Conservation (phyloP, 2,888 invertebrate species). For the Hymenopus coronatus region DNA sequence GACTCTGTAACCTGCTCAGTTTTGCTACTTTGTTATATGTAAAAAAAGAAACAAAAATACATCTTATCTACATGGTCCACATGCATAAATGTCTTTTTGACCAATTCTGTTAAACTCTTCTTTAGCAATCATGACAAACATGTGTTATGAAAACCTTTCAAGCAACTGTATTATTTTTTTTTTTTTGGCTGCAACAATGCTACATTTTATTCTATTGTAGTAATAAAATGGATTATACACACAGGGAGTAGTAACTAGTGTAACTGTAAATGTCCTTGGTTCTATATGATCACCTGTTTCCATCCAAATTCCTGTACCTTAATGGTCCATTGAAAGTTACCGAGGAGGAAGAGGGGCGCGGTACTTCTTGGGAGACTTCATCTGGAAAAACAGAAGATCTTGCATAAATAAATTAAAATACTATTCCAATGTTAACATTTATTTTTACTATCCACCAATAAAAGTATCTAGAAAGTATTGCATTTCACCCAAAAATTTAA, state of each 20-base stretch:
- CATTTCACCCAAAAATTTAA: too few species aligned
- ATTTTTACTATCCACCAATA: background rate
- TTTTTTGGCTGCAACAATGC: background rate
- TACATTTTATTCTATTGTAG: background rate
- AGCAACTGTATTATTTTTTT: background rate
- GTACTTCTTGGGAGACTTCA: slow-evolving; percentile 36
- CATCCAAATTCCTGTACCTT: background rate
- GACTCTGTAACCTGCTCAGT: too few species aligned
- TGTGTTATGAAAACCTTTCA: background rate
- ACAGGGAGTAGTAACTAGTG: background rate
- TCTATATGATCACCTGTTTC: background rate
- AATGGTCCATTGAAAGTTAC: slow-evolving; percentile 5
- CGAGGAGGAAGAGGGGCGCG: slow-evolving; percentile 34
- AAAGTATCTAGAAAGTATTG: background rate
- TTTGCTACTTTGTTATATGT: too few species aligned
- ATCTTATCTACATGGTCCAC: too few species aligned
- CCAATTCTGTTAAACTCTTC: background rate
- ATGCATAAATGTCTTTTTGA: too few species aligned
- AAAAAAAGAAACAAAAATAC: too few species aligned
- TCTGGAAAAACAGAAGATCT: slow-evolving; percentile 27
- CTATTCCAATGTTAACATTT: background rate
- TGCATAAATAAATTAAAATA: background rate
- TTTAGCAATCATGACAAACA: background rate
- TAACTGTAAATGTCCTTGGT: background rate
- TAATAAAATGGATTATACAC: background rate